These are phyloP conservation scores for Propsilocerus akamusi DNA, from an alignment of 1,140 invertebrate genomes.

Conservation along the genomic window DNA sequence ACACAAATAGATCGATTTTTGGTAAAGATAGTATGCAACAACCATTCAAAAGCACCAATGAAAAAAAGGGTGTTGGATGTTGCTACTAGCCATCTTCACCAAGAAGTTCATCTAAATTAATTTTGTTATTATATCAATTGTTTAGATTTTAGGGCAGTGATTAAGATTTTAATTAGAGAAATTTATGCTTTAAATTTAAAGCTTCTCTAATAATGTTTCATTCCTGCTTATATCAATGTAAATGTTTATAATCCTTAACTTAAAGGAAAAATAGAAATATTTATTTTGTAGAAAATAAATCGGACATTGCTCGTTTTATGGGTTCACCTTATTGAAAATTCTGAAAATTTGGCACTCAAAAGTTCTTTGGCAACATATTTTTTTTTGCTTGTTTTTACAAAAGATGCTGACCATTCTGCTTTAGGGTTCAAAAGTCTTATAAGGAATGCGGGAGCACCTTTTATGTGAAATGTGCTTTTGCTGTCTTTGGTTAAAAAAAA, in stretches of 20 bases:
- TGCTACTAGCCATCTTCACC: too few relatives aligned
- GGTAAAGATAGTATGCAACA: not conserved
- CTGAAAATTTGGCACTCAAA: not conserved
- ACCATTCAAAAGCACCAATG: not conserved
- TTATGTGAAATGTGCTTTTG: too few relatives aligned
- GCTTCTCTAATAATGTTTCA: not conserved
- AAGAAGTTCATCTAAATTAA: not conserved
- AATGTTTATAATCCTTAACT: too few relatives aligned
- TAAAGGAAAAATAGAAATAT: not conserved
- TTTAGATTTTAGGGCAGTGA: constrained; percentile 1
- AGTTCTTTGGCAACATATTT: not conserved
- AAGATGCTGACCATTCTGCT: not conserved
- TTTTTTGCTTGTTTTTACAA: not conserved
- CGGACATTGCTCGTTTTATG: not conserved
- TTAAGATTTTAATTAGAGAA: not conserved
- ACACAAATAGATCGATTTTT: not conserved
- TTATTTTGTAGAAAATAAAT: not conserved
- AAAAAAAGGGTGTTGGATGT: too few relatives aligned
- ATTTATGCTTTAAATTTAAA: not conserved
- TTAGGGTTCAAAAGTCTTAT: not conserved
- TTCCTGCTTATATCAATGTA: not conserved
- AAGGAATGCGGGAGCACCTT: too few relatives aligned
- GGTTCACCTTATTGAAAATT: not conserved
- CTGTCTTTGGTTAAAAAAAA: not conserved
- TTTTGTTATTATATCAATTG: not conserved